Conservation (phyloP, 2,888 invertebrate genomes). For the Nemurella pictetii region DNA sequence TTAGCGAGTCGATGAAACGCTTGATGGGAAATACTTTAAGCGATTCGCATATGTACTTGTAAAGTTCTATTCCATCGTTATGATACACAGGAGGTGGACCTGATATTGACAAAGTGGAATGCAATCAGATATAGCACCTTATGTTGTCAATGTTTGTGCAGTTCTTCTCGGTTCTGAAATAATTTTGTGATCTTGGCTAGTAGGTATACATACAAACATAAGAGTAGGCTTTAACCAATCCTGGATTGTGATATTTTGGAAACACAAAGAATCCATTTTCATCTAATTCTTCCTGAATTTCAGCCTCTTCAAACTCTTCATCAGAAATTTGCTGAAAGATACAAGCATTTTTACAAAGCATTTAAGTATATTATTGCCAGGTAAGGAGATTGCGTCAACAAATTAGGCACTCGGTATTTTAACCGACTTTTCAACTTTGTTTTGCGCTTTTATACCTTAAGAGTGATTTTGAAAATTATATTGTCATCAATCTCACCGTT, state of each 20-base stretch:
- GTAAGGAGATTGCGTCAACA: too few species aligned
- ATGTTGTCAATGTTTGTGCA: not conserved
- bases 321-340: constrained; percentile 29
- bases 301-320: not conserved
- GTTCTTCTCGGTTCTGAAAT: not conserved
- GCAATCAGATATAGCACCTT: not conserved
- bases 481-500: constrained; percentile 2
- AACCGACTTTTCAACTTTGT: too few species aligned
- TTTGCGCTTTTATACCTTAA: too few species aligned
- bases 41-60: constrained; percentile 50
- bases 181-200: not conserved
- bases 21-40: constrained; percentile 50
- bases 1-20: constrained; percentile 48
- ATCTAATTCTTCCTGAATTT: constrained; percentile 17
- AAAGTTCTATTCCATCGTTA: constrained; percentile 49
- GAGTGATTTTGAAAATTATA: too few species aligned
- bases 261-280: constrained; percentile 54
- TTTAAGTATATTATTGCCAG: too few species aligned
- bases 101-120: too few species aligned
- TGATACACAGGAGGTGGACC: constrained; percentile 47
- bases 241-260: constrained; percentile 51
- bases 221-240: constrained; percentile 48
- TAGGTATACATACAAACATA: not conserved
- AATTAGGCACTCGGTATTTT: too few species aligned
- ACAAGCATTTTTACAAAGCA: not conserved